Conservation (phyloP, 1,140 invertebrate genomes). For the Caerostris darwini region DNA sequence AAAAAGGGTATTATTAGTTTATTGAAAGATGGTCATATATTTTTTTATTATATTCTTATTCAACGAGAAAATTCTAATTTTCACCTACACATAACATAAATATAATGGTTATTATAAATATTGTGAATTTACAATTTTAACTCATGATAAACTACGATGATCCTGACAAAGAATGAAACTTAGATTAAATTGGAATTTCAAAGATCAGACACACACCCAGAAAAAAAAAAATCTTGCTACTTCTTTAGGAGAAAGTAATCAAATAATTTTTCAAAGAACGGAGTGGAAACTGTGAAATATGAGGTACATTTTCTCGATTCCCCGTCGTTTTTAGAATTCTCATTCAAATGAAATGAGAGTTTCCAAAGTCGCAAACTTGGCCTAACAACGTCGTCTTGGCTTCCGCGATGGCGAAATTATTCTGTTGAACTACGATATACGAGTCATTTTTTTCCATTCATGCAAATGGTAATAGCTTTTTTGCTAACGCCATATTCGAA, state of each 20-base stretch:
- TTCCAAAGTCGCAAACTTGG: conserved; percentile 59
- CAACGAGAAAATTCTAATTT: too few species aligned
- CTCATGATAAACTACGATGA: too few species aligned
- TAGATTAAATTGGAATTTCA: background rate
- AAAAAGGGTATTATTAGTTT: too few species aligned
- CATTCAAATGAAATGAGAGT: conserved; percentile 50
- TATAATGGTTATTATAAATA: too few species aligned
- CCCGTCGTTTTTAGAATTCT: background rate
- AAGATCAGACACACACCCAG: background rate
- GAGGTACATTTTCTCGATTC: conserved; percentile 12
- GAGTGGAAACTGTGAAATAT: conserved; percentile 8
- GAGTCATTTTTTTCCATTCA: conserved; percentile 45
- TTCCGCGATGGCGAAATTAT: conserved; percentile 59
- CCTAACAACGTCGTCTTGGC: conserved; percentile 52
- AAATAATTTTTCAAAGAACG: conserved; percentile 25
- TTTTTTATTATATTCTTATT: too few species aligned
- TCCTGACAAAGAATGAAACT: background rate
- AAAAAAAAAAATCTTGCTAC: background rate
- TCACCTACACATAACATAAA: too few species aligned
- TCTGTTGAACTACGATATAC: conserved; percentile 63
- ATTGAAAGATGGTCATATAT: too few species aligned
- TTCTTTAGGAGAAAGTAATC: conserved; percentile 22
- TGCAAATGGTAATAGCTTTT: conserved; percentile 70
- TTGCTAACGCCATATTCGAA: conserved; percentile 63
- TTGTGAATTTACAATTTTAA: too few species aligned